A percentile compares a stretch with the other conserved stretches of the same genome.
Evolutionary conservation across 2,113 vertebrate genomes (phyloP).

Genomic region (Serinus canaria): DNA sequence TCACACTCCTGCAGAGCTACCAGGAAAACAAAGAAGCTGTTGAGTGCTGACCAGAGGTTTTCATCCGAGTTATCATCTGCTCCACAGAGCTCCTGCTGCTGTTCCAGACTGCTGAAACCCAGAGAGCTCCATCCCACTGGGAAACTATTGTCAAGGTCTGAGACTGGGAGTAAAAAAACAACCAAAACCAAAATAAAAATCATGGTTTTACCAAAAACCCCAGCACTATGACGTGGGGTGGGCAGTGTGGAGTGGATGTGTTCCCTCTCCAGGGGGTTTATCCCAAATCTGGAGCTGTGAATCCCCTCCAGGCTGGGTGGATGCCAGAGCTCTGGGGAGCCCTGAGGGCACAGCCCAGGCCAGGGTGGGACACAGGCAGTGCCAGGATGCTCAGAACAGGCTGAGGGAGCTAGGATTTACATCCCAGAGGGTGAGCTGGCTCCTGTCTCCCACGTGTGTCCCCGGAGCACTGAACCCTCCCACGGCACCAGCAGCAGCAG

Average conservation of each 20-base stretch:
- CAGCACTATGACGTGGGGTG: neutral
- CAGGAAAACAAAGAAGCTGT: neutral
- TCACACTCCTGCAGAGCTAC: neutral
- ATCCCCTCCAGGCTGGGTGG: neutral
- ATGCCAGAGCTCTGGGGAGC: neutral
- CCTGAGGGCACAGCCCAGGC: neutral
- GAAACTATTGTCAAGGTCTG: neutral
- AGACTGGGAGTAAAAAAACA: neutral
- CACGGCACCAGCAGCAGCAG: neutral
- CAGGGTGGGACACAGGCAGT: neutral
- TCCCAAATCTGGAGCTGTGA: neutral
- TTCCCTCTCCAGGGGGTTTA: neutral
- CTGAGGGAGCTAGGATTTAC: neutral
- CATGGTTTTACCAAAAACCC: neutral
- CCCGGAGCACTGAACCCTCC: neutral
- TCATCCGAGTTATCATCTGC: neutral
- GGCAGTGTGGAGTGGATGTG: neutral
- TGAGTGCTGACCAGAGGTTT: neutral
- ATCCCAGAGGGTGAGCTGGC: neutral
- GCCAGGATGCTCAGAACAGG: rapidly evolving
- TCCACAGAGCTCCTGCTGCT: neutral
- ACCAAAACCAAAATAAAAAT: neutral
- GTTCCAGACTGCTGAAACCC: neutral
- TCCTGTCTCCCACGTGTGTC: neutral
- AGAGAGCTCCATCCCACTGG: neutral